phyloP scores from a whole-genome alignment of 1,140 invertebrate species.

The Eubasilissa regina region DNA sequence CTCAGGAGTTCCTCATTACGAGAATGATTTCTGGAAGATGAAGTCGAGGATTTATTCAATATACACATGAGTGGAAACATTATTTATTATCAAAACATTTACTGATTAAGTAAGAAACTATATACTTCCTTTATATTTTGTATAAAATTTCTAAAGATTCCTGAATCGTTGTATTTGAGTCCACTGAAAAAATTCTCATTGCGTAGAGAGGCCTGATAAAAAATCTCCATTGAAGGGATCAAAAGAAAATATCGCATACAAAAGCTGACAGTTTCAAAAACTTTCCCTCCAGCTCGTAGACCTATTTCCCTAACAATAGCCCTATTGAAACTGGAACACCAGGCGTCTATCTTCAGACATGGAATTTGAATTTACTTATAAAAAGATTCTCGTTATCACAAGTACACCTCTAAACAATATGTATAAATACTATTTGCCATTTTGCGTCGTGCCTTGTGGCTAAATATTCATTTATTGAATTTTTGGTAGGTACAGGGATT shows the following conservation, averaged over 20 bases:
- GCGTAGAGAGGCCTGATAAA: not conserved
- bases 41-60: too few species aligned
- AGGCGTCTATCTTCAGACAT: not conserved
- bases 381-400: too few species aligned
- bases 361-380: too few species aligned
- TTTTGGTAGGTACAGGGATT: too few species aligned
- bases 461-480: too few species aligned
- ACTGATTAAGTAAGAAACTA: not conserved
- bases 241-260: not conserved
- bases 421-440: too few species aligned
- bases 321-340: not conserved
- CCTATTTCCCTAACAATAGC: conserved; percentile 5
- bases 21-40: too few species aligned
- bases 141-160: not conserved
- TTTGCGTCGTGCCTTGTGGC: too few species aligned
- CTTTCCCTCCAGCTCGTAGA: not conserved
- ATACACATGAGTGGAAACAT: too few species aligned
- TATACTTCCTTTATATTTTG: not conserved
- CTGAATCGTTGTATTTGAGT: not conserved
- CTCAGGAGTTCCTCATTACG: too few species aligned
- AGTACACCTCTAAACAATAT: too few species aligned
- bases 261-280: conserved; percentile 6
- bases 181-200: not conserved
- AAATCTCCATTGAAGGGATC: conserved; percentile 2
- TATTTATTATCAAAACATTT: too few species aligned